phyloP scores from a whole-genome alignment of 2,113 vertebrate genomes.

The Seriola aureovittata region DNA sequence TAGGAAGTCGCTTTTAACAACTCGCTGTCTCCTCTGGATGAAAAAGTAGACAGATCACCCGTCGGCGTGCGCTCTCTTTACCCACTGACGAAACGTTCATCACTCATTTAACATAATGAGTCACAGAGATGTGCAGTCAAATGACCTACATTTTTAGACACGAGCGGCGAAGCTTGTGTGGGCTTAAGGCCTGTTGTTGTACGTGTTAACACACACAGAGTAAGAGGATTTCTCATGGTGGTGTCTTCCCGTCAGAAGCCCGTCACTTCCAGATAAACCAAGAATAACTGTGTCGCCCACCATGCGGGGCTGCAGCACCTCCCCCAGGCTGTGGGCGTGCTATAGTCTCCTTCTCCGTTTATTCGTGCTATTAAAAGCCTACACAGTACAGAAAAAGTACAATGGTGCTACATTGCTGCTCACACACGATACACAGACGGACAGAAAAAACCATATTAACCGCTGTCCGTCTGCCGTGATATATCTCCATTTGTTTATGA shows the following conservation, averaged over 20 bases:
- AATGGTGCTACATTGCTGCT: too few species aligned
- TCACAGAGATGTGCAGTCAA: neutral
- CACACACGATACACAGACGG: too few species aligned
- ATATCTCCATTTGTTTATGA: conserved; percentile 33
- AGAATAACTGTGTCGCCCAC: conserved; percentile 51
- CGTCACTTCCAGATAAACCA: conserved; percentile 49
- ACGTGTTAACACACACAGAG: neutral
- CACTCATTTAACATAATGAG: neutral
- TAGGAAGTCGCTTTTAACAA: neutral
- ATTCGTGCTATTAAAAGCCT: too few species aligned
- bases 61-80: conserved; percentile 26
- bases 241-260: conserved; percentile 30
- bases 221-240: conserved; percentile 39
- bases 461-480: conserved; percentile 7
- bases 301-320: conserved; percentile 12
- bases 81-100: conserved; percentile 6
- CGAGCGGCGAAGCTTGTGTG: neutral
- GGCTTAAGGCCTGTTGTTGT: neutral
- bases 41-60: conserved; percentile 15
- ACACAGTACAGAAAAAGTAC: too few species aligned
- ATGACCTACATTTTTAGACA: neutral
- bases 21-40: neutral
- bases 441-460: neutral
- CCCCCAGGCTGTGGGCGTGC: neutral
- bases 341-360: too few species aligned